phyloP scores from a whole-genome alignment of 2,888 invertebrate species.

The Lepidochrysops patricia region DNA sequence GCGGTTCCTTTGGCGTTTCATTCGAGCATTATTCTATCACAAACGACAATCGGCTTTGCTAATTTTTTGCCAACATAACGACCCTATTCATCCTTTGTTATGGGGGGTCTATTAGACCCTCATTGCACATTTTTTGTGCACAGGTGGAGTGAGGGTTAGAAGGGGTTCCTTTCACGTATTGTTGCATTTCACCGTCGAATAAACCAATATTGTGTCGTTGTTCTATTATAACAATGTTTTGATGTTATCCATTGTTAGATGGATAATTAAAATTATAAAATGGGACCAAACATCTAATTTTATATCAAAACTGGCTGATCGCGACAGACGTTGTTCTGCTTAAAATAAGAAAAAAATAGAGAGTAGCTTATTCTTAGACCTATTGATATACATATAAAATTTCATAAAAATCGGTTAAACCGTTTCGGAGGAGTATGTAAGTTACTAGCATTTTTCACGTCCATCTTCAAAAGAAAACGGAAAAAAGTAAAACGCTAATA shows the following conservation, averaged over 20 bases:
- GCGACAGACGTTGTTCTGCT: no score
- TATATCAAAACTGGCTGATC: not conserved
- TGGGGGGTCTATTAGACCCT: constrained; percentile 45
- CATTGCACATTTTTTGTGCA: constrained; percentile 45
- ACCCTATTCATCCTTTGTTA: constrained; percentile 48
- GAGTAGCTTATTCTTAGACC: no score
- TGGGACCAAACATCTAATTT: not conserved
- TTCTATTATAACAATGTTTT: constrained; percentile 12
- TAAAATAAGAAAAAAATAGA: no score
- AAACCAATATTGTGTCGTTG: constrained; percentile 22
- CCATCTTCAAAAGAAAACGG: not conserved
- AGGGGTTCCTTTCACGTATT: constrained; percentile 33
- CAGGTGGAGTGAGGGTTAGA: constrained; percentile 43
- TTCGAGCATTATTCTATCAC: constrained; percentile 46
- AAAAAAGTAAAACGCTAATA: not conserved
- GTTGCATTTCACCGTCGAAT: constrained; percentile 20
- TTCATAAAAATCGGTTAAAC: no score
- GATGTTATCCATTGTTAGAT: not conserved
- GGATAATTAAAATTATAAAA: not conserved
- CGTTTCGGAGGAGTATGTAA: no score
- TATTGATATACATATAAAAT: no score
- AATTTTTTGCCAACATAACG: constrained; percentile 38
- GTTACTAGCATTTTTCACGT: no score
- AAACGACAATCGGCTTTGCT: constrained; percentile 53
- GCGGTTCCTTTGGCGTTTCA: constrained; percentile 23